Evolutionary conservation across 2,888 invertebrate species (phyloP).

Genomic region (Netelia melanura): DNA sequence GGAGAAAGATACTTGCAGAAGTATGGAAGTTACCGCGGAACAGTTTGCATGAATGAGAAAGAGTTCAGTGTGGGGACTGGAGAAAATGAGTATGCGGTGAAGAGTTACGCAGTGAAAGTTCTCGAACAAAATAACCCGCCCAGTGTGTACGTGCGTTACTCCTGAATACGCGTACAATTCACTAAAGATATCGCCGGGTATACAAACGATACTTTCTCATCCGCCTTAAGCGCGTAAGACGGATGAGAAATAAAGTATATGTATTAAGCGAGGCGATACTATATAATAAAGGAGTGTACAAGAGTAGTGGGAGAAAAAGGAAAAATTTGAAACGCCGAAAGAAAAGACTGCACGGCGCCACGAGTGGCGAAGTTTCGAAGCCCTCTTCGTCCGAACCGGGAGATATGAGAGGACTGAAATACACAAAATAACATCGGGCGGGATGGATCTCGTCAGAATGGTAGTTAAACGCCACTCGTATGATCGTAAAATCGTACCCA

Average conservation of each 20-base stretch:
- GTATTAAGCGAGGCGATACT: slow-evolving; percentile 15
- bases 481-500: slow-evolving; percentile 71
- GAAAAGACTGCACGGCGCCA: slow-evolving; percentile 12
- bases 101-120: no score
- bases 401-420: slow-evolving; percentile 40
- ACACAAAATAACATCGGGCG: slow-evolving; percentile 74
- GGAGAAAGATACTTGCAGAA: no score
- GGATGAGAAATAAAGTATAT: not conserved
- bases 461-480: slow-evolving; percentile 74
- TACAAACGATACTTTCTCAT: not conserved
- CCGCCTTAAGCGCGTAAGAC: slow-evolving; percentile 32
- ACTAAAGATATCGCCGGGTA: slow-evolving; percentile 20
- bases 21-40: no score
- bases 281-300: slow-evolving; percentile 28
- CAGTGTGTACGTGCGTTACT: no score
- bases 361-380: slow-evolving; percentile 6
- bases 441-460: slow-evolving; percentile 73
- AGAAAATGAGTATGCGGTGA: no score
- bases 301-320: not conserved
- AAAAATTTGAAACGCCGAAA: slow-evolving; percentile 24
- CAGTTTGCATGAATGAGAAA: no score
- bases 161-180: not conserved
- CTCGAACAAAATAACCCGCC: no score
- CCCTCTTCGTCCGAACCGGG: slow-evolving; percentile 29
- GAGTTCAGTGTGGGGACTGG: no score